Conservation (phyloP, 2,888 invertebrate species). For the Drosophila testacea region DNA sequence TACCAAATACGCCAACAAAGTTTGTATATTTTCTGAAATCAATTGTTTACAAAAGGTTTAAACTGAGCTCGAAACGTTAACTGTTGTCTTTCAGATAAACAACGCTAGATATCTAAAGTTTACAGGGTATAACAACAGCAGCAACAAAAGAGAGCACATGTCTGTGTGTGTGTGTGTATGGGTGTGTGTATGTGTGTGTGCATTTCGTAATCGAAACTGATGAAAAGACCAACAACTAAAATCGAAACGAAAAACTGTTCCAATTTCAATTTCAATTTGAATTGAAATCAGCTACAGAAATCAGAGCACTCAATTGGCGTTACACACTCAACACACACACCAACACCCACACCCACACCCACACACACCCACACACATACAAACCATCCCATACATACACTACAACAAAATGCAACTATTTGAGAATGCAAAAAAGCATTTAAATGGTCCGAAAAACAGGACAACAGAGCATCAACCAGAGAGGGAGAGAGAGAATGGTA, state of each 20-base stretch:
- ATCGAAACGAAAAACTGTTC: slow-evolving; percentile 43
- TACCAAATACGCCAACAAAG: not conserved
- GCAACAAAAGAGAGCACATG: not conserved
- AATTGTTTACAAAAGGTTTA: not conserved
- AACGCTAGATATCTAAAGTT: not conserved
- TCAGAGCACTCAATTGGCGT: slow-evolving; percentile 47
- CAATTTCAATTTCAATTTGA: slow-evolving; percentile 56
- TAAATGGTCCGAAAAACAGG: slow-evolving; percentile 39
- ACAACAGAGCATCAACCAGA: not conserved
- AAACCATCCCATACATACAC: slow-evolving; percentile 1
- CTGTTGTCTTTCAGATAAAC: not conserved
- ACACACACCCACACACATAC: not conserved
- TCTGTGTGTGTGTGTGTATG: not conserved
- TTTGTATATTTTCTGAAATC: not conserved
- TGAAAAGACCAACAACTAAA: slow-evolving; percentile 32
- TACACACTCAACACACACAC: slow-evolving; percentile 7
- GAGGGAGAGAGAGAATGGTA: not conserved
- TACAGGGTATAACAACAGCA: slow-evolving; percentile 33
- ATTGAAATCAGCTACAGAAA: slow-evolving; percentile 52
- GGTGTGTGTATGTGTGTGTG: slow-evolving; percentile 19
- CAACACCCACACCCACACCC: not conserved
- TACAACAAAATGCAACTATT: slow-evolving; percentile 41
- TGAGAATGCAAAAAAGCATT: slow-evolving; percentile 50
- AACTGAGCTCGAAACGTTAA: not conserved
- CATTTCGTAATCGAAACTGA: slow-evolving; percentile 48